A percentile compares a stretch with the other conserved stretches of the same genome.
These are phyloP conservation scores for Pachyramphus minor DNA, from an alignment of 2,113 vertebrate species.

Conservation along the genomic window DNA sequence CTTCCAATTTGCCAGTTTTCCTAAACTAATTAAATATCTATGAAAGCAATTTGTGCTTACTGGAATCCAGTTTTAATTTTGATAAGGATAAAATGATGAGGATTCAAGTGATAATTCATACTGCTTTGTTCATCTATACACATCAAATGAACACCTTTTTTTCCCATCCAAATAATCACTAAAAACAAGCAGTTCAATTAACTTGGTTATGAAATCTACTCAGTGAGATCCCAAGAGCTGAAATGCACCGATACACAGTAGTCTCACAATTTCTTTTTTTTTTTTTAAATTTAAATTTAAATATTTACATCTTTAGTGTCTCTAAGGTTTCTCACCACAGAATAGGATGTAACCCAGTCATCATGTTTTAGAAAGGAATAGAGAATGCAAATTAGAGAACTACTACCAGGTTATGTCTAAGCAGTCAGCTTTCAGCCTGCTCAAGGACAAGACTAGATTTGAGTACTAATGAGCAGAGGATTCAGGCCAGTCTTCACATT, in stretches of 20 bases:
- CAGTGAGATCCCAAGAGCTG: neutral
- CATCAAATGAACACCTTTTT: neutral
- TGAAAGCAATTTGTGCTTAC: neutral
- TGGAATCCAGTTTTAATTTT: slow-evolving; percentile 5
- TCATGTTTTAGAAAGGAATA: accelerated
- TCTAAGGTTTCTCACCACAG: neutral
- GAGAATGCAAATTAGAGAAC: neutral
- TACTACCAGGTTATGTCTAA: neutral
- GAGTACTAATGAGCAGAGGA: neutral
- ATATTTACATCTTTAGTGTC: neutral
- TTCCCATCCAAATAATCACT: neutral
- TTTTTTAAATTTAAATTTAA: neutral
- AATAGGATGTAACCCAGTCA: neutral
- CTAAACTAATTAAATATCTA: slow-evolving; percentile 19
- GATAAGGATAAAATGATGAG: neutral
- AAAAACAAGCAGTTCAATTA: neutral
- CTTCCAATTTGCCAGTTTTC: slow-evolving; percentile 19
- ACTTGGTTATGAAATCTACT: neutral
- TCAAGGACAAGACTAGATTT: neutral
- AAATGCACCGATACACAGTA: neutral
- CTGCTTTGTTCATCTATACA: neutral
- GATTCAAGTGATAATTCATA: neutral
- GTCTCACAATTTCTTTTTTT: neutral
- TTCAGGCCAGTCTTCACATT: neutral
- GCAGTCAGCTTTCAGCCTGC: neutral